Conservation (phyloP, 2,113 vertebrate genomes). For the Paradoxurus hermaphroditus region DNA sequence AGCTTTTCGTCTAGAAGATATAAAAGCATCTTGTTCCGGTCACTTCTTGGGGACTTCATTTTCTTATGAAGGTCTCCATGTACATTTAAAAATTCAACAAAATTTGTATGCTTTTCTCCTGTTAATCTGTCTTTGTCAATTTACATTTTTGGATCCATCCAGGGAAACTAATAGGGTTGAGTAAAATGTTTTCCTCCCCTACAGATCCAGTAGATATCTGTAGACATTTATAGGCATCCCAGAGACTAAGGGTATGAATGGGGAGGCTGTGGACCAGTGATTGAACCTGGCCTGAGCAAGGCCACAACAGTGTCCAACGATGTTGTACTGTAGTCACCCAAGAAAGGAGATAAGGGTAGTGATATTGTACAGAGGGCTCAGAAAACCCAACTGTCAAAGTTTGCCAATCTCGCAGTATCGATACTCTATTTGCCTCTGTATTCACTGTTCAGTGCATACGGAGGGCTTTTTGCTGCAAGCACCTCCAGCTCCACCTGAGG, state of each 20-base stretch:
- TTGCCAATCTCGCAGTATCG: fast-evolving
- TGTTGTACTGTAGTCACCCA: not conserved
- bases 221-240: not conserved
- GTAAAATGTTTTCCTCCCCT: not conserved
- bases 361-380: not conserved
- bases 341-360: not conserved
- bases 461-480: not conserved
- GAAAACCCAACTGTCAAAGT: not conserved
- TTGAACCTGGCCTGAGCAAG: not conserved
- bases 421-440: no score
- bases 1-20: not conserved
- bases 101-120: not conserved
- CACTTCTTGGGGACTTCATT: not conserved
- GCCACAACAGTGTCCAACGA: not conserved
- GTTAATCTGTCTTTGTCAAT: not conserved
- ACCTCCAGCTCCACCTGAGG: not conserved
- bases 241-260: not conserved
- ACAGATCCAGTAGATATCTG: not conserved
- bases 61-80: not conserved
- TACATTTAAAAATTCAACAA: not conserved
- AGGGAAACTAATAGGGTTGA: not conserved
- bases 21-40: not conserved
- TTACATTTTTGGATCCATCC: not conserved
- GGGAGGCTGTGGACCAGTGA: not conserved
- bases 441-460: not conserved